Conservation (phyloP, 1,140 invertebrate genomes). For the Camponotus floridanus region DNA sequence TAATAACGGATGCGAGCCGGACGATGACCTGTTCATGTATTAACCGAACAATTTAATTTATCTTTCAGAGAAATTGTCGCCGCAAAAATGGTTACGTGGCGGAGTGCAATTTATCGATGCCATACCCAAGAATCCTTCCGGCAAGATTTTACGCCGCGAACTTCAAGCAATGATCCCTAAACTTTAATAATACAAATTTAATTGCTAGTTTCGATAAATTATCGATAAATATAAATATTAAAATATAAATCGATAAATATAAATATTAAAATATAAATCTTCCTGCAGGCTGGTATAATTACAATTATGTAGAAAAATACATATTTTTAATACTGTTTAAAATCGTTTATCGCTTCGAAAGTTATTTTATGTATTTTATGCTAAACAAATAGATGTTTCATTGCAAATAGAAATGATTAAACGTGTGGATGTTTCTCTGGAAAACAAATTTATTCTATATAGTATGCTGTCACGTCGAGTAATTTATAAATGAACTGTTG, state of each 20-base stretch:
- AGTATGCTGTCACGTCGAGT: conserved; percentile 13
- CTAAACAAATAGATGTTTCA: background rate
- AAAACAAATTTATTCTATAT: conserved; percentile 10
- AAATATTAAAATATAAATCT: background rate
- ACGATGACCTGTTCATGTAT: conserved; percentile 13
- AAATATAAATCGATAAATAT: too few species aligned
- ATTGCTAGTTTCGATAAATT: too few species aligned
- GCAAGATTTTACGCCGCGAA: conserved; percentile 89
- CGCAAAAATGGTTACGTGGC: conserved; percentile 87
- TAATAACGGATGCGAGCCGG: conserved; percentile 33
- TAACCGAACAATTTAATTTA: conserved; percentile 46
- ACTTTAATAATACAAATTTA: conserved; percentile 76
- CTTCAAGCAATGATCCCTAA: conserved; percentile 84
- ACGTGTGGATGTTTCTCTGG: background rate
- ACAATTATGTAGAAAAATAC: background rate
- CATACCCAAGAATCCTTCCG: conserved; percentile 90
- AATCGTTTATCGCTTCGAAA: background rate
- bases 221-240: background rate
- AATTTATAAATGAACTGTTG: conserved; percentile 40
- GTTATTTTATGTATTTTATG: background rate
- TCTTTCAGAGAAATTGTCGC: conserved; percentile 84
- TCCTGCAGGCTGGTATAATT: background rate
- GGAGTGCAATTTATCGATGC: conserved; percentile 89
- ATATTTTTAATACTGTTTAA: background rate
- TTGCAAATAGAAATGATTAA: background rate